Evolutionary conservation across 1,140 invertebrate species (phyloP).

Genomic region (Achroia grisella): DNA sequence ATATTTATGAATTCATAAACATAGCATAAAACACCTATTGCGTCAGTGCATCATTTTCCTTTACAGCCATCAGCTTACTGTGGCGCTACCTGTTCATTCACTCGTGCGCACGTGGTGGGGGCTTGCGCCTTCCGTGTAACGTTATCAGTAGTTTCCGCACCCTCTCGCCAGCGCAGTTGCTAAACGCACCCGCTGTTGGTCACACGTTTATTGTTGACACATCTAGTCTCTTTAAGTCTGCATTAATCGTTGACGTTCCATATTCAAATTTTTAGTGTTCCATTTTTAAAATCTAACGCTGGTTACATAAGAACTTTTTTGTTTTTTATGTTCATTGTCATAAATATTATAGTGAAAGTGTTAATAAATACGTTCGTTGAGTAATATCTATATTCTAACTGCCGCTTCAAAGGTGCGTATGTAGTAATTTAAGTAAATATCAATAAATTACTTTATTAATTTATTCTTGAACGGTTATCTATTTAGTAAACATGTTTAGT

Average conservation of each 20-base stretch:
- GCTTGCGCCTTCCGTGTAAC: slow-evolving; percentile 62
- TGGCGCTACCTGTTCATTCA: slow-evolving; percentile 60
- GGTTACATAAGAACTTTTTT: too few species aligned
- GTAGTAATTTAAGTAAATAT: slow-evolving; percentile 10
- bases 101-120: slow-evolving; percentile 49
- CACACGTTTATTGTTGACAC: slow-evolving; percentile 55
- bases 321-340: slow-evolving; percentile 2
- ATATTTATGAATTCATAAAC: background rate
- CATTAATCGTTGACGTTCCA: too few species aligned
- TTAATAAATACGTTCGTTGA: slow-evolving; percentile 17
- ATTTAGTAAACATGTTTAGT: slow-evolving; percentile 2
- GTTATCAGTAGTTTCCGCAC: slow-evolving; percentile 69
- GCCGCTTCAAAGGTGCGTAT: slow-evolving; percentile 37
- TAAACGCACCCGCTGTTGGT: slow-evolving; percentile 60
- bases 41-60: slow-evolving; percentile 18
- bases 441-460: too few species aligned
- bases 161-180: slow-evolving; percentile 59
- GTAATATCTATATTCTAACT: slow-evolving; percentile 10
- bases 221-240: slow-evolving; percentile 29
- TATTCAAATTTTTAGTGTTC: background rate
- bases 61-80: slow-evolving; percentile 34
- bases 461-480: background rate
- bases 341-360: slow-evolving; percentile 35
- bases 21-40: slow-evolving; percentile 7
- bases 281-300: background rate